These are phyloP conservation scores for Aix galericulata DNA, from an alignment of 2,113 vertebrate genomes.

Conservation along the genomic window DNA sequence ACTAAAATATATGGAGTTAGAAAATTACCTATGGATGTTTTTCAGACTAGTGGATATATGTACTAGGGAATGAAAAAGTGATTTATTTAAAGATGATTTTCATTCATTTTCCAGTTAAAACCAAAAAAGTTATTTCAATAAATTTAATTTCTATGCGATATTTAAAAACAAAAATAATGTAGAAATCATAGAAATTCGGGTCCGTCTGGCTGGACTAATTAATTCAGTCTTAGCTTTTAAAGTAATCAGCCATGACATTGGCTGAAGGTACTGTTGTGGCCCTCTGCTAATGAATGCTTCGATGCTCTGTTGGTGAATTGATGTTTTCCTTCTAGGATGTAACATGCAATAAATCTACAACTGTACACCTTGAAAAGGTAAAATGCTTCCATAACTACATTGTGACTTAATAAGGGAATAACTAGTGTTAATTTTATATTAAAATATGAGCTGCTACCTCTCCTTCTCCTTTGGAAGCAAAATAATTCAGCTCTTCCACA, in stretches of 20 bases:
- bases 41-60: background rate
- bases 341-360: background rate
- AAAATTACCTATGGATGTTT: background rate
- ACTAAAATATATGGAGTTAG: background rate
- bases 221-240: background rate
- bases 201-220: background rate
- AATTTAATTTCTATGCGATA: background rate
- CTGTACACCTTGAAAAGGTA: background rate
- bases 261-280: background rate
- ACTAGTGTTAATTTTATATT: background rate
- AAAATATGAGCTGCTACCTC: constrained; percentile 82
- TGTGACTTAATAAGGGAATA: background rate
- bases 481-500: constrained; percentile 96
- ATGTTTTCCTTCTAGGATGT: background rate
- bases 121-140: background rate
- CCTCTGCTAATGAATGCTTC: background rate
- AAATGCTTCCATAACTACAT: background rate
- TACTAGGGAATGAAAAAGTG: background rate
- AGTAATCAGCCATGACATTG: background rate
- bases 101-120: background rate
- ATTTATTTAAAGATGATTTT: background rate
- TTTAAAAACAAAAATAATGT: background rate
- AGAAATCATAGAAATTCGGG: background rate
- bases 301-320: background rate
- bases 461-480: constrained; percentile 92